Evolutionary conservation across 2,113 vertebrate genomes (phyloP), one percentile per base, ranked within the genome.

Genomic region (Reinhardtius hippoglossoides): DNA sequence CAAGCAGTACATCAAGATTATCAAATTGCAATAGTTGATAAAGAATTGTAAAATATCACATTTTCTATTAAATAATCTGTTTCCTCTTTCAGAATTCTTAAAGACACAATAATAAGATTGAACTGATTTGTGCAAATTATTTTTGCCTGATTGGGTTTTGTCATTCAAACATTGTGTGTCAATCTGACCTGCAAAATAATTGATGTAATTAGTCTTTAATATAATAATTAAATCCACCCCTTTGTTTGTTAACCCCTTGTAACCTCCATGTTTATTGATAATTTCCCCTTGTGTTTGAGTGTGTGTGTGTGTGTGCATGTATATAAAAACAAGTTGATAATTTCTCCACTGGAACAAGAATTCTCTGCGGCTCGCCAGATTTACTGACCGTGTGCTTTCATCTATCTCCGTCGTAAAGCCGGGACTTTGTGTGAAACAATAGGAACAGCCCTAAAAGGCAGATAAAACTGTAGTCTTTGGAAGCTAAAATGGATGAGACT

Each of bases 391-490:
- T 23, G 59, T 77, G 15, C 26, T 67, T 31, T 31, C 31, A 31
- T 31, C 7, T 8, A 31, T 31, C 31, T 5, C 31, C 6, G 31
- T 31, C 31, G 31, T 31, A 31, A 31, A 31, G 31, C 31, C 31
- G 31, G 31, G 31, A 31, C 31, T 31, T 31, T 31, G 31, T 31
- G 31, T 31, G 31, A 31, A 26, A 78, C 61, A 60, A 75, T 55
- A 74, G 24, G 9, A 80, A 44, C 24, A 78, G 40, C 37, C 20
- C 56, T 57, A 48, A 81, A 81, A 67, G n/a, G 74, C 44, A 69
- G 72, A 65, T 67, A 80, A 56, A 75, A 76, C 37, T 74, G 9
- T 9, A n/a, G 48, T 46, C 65, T 58, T 69, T 67, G 74, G 12
- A 56, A 63, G 71, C 73, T 58, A 9, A 24, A 67, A 71, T 27